Evolutionary conservation across 2,797 vertebrate species (phyloP), one percentile per base, ranked within the genome.

Genomic region (Pogoniulus pusillus): DNA sequence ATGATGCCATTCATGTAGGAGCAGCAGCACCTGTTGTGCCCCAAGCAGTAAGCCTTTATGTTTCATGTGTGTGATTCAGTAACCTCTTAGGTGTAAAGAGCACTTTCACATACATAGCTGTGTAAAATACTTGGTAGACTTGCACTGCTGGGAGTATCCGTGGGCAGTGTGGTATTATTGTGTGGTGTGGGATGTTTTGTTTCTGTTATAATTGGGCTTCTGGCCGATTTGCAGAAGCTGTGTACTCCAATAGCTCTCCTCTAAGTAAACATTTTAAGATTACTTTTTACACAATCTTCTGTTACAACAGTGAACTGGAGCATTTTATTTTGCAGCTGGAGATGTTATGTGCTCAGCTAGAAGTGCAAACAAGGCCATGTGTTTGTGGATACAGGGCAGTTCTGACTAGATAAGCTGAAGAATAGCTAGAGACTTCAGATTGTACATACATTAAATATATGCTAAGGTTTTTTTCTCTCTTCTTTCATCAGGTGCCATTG

Each of bases 1-100:
- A 98, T 58, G 99, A 99, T 91, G 99, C 99, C 16, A 99, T 99
- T 91, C 99, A 99, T 27, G 99, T 99, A 23, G 99, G 99, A 81
- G 99, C 99, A 55, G 99, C 99, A 81, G 99, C 99, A 84, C 98
- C 99, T 2, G 98, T 96, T 63, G 99, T 99, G 84, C 99, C 99
- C 58, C 98, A 99, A 97, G 99, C 99, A 94, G 99, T 99, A 98
- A 98, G 99, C 98, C 75, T 93, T 90, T 87, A 23, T 92, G 39
- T 94, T 74, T 71, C 91, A 6, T 91, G 30, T 84, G 49, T 93
- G 45, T 93, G 43, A 55, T 73, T 80, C 26, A 22, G 23, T 80
- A 41, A 49, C 80, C 41, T 54, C 23, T 72, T 81, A 81, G 29
- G 49, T 77, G 16, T 90, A 69, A 88, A 87, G 49, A 92, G 35